phyloP scores from a whole-genome alignment of 2,113 vertebrate genomes.

The Chascanopsetta lugubris region DNA sequence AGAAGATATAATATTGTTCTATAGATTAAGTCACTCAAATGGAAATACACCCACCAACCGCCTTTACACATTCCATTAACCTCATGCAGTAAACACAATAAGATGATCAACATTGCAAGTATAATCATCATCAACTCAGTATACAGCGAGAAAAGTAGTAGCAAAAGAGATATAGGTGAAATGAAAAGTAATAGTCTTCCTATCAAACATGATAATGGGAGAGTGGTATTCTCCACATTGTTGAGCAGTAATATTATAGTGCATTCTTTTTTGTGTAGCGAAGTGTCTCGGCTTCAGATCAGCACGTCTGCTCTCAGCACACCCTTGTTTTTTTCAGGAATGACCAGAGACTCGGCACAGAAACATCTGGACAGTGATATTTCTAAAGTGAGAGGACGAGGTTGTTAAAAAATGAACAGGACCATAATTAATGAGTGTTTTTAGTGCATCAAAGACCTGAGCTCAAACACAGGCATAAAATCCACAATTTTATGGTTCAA shows the following conservation, averaged over 20 bases:
- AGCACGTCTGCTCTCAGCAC: background rate
- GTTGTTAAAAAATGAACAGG: slow-evolving; percentile 2
- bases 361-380: background rate
- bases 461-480: slow-evolving; percentile 1
- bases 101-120: too few species aligned
- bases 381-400: background rate
- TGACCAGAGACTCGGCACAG: background rate
- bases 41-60: too few species aligned
- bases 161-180: too few species aligned
- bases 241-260: background rate
- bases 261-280: too few species aligned
- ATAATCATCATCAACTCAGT: too few species aligned
- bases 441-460: background rate
- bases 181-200: too few species aligned
- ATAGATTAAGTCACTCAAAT: background rate
- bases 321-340: too few species aligned
- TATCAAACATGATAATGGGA: background rate
- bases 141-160: too few species aligned
- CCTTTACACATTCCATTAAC: too few species aligned
- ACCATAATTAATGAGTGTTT: slow-evolving; percentile 2
- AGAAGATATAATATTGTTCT: background rate
- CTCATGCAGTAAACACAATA: too few species aligned
- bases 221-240: background rate
- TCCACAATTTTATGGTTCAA: background rate
- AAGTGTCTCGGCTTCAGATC: background rate